Percentiles rank a stretch among this genome's conserved stretches.
Conservation (phyloP, 2,888 invertebrate species). For the Dorcus parallelipipedus region DNA sequence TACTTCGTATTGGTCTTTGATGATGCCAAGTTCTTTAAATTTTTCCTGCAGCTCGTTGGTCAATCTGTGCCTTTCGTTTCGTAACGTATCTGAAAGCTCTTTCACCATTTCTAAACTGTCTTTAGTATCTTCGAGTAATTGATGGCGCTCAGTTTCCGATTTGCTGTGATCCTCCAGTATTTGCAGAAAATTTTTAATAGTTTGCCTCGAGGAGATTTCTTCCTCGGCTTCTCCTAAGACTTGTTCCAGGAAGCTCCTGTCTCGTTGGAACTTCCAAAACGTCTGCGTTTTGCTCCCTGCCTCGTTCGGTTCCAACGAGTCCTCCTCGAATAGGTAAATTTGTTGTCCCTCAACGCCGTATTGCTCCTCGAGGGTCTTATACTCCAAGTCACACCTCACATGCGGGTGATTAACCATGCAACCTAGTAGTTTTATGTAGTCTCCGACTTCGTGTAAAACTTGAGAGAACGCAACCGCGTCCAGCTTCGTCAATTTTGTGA, state of each 20-base stretch:
- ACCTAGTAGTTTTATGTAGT: constrained; percentile 32
- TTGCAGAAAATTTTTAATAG: constrained; percentile 14
- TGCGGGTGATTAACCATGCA: constrained; percentile 22
- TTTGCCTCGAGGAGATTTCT: constrained; percentile 4
- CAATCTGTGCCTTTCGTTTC: constrained; percentile 7
- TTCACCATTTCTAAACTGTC: constrained; percentile 8
- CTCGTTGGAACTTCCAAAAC: constrained; percentile 27
- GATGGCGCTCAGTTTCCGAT: constrained; percentile 14
- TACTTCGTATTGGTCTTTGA: constrained; percentile 39
- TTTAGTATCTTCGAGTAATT: not conserved
- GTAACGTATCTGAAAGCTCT: constrained; percentile 3
- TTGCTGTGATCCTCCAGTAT: constrained; percentile 23
- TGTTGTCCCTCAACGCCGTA: constrained; percentile 10
- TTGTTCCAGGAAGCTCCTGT: constrained; percentile 24
- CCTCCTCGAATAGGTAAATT: constrained; percentile 21
- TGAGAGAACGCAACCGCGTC: not conserved
- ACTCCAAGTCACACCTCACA: constrained; percentile 15
- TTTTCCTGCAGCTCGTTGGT: constrained; percentile 22
- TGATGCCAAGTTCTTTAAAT: constrained; percentile 31
- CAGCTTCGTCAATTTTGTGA: not conserved
- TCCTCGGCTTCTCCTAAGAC: constrained; percentile 17
- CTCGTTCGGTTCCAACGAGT: constrained; percentile 22
- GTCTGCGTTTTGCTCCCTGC: constrained; percentile 16
- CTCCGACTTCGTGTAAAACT: constrained; percentile 23
- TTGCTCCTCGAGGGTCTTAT: constrained; percentile 17